phyloP scores from a whole-genome alignment of 1,140 invertebrate genomes.

The Prorops nasuta region DNA sequence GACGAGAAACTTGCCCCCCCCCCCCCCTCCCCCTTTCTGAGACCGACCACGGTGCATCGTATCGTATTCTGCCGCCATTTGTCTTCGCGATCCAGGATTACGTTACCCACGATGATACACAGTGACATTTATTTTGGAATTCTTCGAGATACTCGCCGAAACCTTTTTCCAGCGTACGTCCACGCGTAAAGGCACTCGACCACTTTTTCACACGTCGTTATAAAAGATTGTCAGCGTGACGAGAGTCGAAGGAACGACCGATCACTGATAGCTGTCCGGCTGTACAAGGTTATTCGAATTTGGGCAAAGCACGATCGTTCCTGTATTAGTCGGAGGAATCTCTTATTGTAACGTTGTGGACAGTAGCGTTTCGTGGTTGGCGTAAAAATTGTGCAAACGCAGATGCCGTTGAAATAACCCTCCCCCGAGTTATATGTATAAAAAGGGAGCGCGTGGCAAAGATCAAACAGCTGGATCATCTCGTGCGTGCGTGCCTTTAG shows the following conservation, averaged over 20 bases:
- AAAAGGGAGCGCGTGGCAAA: conserved; percentile 45
- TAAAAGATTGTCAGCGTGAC: too few species aligned
- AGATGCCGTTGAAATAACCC: conserved; percentile 37
- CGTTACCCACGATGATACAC: conserved; percentile 39
- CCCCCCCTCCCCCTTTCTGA: neutral
- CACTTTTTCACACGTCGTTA: too few species aligned
- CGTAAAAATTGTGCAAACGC: conserved; percentile 38
- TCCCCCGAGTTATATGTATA: conserved; percentile 25
- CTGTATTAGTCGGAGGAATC: too few species aligned
- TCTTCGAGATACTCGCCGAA: conserved; percentile 22
- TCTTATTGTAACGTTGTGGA: too few species aligned
- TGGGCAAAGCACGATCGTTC: too few species aligned
- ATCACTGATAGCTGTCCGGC: too few species aligned
- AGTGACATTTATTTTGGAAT: conserved; percentile 38
- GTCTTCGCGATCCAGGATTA: conserved; percentile 36
- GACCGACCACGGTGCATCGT: conserved; percentile 33
- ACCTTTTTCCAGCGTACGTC: too few species aligned
- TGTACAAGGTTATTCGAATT: too few species aligned
- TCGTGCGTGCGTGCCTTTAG: conserved; percentile 48
- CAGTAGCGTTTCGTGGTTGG: neutral
- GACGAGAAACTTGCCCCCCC: neutral
- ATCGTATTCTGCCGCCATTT: conserved; percentile 36
- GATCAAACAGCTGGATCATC: conserved; percentile 57
- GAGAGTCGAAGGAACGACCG: too few species aligned
- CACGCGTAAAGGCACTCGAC: too few species aligned